phyloP scores from a whole-genome alignment of 2,113 vertebrate species.

The Circaetus cinerascens region DNA sequence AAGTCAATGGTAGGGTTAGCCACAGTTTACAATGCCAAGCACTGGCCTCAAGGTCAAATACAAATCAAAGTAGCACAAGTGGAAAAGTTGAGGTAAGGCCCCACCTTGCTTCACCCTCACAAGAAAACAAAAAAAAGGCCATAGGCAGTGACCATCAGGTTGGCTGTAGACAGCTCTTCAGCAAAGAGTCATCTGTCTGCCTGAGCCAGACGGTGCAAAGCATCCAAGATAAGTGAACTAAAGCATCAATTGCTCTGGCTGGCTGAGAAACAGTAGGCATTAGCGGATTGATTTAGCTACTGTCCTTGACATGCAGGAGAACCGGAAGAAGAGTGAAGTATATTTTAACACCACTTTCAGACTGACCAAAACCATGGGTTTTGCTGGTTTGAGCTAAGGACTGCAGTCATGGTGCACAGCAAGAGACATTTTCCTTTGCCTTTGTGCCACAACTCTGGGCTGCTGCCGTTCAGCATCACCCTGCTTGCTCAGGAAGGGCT shows the following conservation, averaged over 20 bases:
- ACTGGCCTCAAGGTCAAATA: neutral
- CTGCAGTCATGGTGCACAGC: neutral
- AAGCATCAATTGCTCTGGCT: neutral
- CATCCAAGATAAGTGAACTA: neutral
- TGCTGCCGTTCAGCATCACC: neutral
- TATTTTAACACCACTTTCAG: neutral
- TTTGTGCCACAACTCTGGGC: neutral
- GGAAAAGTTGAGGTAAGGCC: neutral
- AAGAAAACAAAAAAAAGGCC: neutral
- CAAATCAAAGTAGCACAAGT: neutral
- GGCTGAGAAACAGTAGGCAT: neutral
- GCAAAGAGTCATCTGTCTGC: neutral
- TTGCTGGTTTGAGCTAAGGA: neutral
- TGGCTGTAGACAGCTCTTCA: neutral
- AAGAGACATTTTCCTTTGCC: neutral
- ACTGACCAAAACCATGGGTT: neutral
- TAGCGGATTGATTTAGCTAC: neutral
- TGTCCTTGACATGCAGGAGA: neutral
- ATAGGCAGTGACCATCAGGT: neutral
- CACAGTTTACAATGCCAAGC: neutral
- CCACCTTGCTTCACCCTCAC: neutral
- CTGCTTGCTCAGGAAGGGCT: neutral
- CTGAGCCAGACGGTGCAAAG: rapidly evolving
- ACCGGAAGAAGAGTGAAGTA: neutral
- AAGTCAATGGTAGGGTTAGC: neutral